These are phyloP conservation scores for Strix uralensis DNA, from an alignment of 2,113 vertebrate species.

Conservation along the genomic window DNA sequence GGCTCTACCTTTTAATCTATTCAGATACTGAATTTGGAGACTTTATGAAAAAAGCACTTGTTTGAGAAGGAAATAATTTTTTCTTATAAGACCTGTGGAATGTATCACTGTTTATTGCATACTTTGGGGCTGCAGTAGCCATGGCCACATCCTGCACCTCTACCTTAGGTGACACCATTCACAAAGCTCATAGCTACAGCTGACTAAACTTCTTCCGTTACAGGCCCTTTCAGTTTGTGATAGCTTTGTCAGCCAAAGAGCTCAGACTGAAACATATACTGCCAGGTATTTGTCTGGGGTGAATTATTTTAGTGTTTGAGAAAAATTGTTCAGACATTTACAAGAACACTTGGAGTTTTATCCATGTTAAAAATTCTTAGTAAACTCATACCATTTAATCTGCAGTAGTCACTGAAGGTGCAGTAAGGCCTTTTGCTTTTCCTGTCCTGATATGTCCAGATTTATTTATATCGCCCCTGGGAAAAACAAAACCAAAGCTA, in stretches of 20 bases:
- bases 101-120: not conserved
- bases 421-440: not conserved
- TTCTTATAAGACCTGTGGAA: not conserved
- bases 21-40: not conserved
- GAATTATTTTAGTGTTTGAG: not conserved
- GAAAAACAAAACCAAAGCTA: not conserved
- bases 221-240: not conserved
- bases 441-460: not conserved
- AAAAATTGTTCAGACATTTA: conserved; percentile 41
- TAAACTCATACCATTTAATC: conserved; percentile 9
- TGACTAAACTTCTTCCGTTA: conserved; percentile 33
- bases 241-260: conserved; percentile 28
- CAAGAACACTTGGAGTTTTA: conserved; percentile 6
- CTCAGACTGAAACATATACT: not conserved
- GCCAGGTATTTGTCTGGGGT: conserved; percentile 27
- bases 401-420: not conserved
- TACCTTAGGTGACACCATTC: not conserved
- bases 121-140: not conserved
- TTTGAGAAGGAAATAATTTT: not conserved
- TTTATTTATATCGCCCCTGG: not conserved
- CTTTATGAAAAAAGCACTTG: not conserved
- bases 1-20: not conserved
- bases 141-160: not conserved
- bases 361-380: not conserved
- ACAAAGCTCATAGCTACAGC: not conserved